phyloP scores from a whole-genome alignment of 92 coral and sea anemone species.

The Phenganax subtilis region DNA sequence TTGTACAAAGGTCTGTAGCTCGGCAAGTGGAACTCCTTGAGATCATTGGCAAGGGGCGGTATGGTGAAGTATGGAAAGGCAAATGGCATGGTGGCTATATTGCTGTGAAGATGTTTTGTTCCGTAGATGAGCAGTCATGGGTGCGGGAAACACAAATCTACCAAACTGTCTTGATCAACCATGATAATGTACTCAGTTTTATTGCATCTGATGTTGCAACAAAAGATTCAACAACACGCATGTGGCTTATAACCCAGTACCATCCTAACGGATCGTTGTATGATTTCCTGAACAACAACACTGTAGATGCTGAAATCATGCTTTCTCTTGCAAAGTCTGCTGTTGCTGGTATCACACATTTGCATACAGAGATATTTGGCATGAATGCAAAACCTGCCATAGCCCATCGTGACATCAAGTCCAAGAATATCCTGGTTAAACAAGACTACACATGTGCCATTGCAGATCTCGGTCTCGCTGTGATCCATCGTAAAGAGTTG shows the following conservation, averaged over 20 bases:
- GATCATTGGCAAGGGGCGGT: conserved; percentile 82
- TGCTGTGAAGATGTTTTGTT: conserved; percentile 81
- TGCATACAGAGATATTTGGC: conserved; percentile 88
- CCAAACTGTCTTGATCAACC: conserved; percentile 74
- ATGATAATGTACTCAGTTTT: conserved; percentile 74
- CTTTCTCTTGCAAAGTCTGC: conserved; percentile 81
- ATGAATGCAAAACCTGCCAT: conserved; percentile 73
- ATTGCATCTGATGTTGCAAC: conserved; percentile 79
- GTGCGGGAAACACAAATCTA: conserved; percentile 78
- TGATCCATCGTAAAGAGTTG: conserved; percentile 57
- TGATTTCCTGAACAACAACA: conserved; percentile 71
- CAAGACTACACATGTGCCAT: conserved; percentile 83
- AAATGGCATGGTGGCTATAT: conserved; percentile 81
- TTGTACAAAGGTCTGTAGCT: conserved; percentile 87
- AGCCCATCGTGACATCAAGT: conserved; percentile 91
- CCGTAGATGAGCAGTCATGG: conserved; percentile 79
- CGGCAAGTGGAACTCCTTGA: conserved; percentile 72
- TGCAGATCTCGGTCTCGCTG: conserved; percentile 87
- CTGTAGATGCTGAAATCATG: conserved; percentile 74
- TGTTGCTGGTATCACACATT: conserved; percentile 79
- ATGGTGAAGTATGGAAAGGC: conserved; percentile 87
- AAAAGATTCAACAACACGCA: conserved; percentile 67
- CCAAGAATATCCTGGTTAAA: conserved; percentile 90
- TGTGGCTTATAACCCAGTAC: conserved; percentile 87
- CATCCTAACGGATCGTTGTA: conserved; percentile 84